Base-by-base conservation (phyloP, 2,888 invertebrate genomes). In the Euclidia mi region DNA sequence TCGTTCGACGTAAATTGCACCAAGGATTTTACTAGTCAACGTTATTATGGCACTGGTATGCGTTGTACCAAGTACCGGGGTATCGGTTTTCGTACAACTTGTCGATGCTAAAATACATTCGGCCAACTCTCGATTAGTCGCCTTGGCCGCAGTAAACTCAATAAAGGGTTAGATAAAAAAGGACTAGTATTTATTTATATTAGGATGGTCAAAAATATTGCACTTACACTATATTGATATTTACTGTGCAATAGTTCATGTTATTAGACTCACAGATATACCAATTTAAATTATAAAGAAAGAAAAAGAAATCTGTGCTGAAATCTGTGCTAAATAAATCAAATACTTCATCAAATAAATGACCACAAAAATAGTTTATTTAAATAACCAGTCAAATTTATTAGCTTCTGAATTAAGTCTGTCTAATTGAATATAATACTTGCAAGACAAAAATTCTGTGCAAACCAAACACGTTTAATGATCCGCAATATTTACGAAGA, bases 1-100 rank as follows among this genome's bases (percentile, higher is more conserved):
- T 67, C 71, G 71, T 57, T 56, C 4, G 9, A 17, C 61, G 37
- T 68, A 75, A 73, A 66, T 64, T 34, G 38, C 49, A 44, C 47
- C 29, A 68, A 65, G 76, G 76, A 74, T 79, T 81, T 78, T 79
- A 75, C 87, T 77, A 81, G 79, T 79, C 76, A 76, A 84, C 79
- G 81, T 83, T 82, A 85, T 82, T 80, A 80, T 82, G 77, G 79
- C 78, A 79, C 71, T 65, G 75, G 79, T 70, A 78, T 71, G 65
- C 71, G 59, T 71, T 71, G 73, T 69, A 64, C 50, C 35, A 47
- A 45, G 70, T 71, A 62, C 67, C 65, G 58, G 72, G 56, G 58
- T 79, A 78, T 78, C 70, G 64, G 70, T 59, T 76, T 78, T 68
- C 76, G 60, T 65, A 65, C 68, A 67, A 68, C 69, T 65, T 74